Evolutionary conservation across 2,797 vertebrate species (phyloP), one percentile per base, ranked within the genome.

Genomic region (Hafferia zeledoni): DNA sequence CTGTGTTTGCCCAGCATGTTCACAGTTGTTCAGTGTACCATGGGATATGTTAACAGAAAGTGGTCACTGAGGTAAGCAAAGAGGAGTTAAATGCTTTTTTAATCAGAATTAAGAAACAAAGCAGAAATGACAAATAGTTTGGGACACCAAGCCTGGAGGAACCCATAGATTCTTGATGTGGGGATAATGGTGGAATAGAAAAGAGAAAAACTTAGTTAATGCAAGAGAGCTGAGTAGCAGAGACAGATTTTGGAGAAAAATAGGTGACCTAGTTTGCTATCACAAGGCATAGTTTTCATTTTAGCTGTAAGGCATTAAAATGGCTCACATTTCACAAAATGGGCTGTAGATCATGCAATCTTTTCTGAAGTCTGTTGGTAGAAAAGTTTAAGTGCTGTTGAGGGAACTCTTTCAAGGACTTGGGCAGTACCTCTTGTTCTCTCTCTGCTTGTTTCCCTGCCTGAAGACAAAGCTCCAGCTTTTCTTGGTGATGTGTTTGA

Each of bases 21-120:
- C 31, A 17, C 11, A 1, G 13, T 1, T 1, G 2, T 19, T 25
- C 11, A 4, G 14, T 3, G 24, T 22, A 6, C 52, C 25, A 2
- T 18, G n/a, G 37, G 19, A 9, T 72, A 8, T 9, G 23, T n/a
- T 47, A 31, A 13, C 41, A 49, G 31, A n/a, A 75, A 67, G 44
- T 10, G 59, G 18, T 41, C 46, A 7, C 50, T 57, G 39, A 53
- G 27, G 6, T 31, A 27, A 78, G 39, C 18, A 37, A 43, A 30
- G 16, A 82, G 12, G 24, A 70, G 16, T 63, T 16, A 28, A 71
- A 72, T 6, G 3, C 2, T 19, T 43, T 55, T 74, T 63, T 39
- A 16, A 18, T 82, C 37, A 46, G 19, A 74, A 75, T 68, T 39
- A 39, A 56, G 60, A 84, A 60, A 15, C 2, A 18, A 46, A 83